Evolutionary conservation across 1,140 invertebrate genomes (phyloP).

Genomic region (Drosophila watanabei): DNA sequence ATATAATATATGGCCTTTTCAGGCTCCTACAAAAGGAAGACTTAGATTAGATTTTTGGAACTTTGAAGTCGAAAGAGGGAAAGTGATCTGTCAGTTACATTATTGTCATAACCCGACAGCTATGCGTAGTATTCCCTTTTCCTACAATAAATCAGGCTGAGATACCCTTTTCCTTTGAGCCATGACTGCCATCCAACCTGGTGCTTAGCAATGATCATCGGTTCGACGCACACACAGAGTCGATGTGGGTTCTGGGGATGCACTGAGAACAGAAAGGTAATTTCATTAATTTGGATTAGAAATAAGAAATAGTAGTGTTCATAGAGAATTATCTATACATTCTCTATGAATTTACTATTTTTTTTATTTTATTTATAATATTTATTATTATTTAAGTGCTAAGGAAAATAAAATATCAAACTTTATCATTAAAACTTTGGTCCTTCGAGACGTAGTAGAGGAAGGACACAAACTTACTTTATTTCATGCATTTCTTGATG

Average conservation of each 20-base stretch:
- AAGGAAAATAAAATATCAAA: background rate
- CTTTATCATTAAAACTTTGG: too few species aligned
- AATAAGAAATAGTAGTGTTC: background rate
- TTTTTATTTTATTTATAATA: too few species aligned
- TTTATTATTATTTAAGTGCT: too few species aligned
- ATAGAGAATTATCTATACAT: too few species aligned
- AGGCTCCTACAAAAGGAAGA: background rate
- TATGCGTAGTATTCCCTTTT: background rate
- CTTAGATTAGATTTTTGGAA: background rate
- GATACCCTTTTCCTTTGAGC: background rate
- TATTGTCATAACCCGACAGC: background rate
- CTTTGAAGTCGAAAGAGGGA: background rate
- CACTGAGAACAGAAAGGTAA: background rate
- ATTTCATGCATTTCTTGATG: background rate
- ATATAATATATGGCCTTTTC: background rate
- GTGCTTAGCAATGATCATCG: slow-evolving; percentile 12
- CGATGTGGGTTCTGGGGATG: background rate
- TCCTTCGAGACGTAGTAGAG: too few species aligned
- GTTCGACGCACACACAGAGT: slow-evolving; percentile 13
- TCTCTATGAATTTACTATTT: too few species aligned
- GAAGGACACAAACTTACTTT: too few species aligned
- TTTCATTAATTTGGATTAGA: background rate
- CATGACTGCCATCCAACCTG: slow-evolving; percentile 5
- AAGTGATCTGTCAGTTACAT: slow-evolving; percentile 5
- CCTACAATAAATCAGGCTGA: background rate